These are phyloP conservation scores for Tupaia tana DNA, from an alignment of 2,113 vertebrate species.

Conservation along the genomic window DNA sequence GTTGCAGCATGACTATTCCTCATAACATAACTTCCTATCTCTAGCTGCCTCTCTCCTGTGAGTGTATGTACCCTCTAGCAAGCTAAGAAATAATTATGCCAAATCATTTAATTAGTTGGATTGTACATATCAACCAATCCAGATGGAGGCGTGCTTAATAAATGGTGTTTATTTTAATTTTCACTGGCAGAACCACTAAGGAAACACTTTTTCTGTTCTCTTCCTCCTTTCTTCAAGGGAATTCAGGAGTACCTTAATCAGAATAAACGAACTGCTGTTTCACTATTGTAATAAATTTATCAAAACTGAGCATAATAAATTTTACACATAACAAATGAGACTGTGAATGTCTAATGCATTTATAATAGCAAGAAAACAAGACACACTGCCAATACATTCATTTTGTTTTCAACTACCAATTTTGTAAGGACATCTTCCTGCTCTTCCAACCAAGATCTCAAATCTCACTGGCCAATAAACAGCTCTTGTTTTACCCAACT, in stretches of 20 bases:
- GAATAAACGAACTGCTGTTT: slow-evolving; percentile 29
- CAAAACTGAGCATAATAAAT: background rate
- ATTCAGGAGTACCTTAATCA: slow-evolving; percentile 7
- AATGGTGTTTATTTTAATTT: background rate
- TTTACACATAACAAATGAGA: slow-evolving; percentile 12
- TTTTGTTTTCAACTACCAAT: background rate
- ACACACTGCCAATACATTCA: background rate
- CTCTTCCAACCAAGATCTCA: background rate
- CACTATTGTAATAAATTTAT: slow-evolving; percentile 26
- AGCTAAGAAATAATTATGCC: background rate
- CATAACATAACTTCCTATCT: no score
- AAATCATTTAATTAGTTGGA: background rate
- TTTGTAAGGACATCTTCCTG: background rate
- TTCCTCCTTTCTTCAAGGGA: background rate
- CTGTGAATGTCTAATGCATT: slow-evolving; percentile 1
- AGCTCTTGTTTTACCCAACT: background rate
- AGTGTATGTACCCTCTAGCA: no score
- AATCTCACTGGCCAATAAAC: background rate
- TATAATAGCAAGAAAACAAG: slow-evolving; percentile 20
- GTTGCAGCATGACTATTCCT: no score
- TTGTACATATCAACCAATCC: background rate
- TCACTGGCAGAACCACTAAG: background rate
- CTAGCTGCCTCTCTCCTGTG: no score
- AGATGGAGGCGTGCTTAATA: background rate
- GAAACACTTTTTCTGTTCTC: background rate